Percentiles rank a stretch among this genome's conserved stretches.
Conservation (phyloP, 2,888 invertebrate species). For the Pecten maximus region DNA sequence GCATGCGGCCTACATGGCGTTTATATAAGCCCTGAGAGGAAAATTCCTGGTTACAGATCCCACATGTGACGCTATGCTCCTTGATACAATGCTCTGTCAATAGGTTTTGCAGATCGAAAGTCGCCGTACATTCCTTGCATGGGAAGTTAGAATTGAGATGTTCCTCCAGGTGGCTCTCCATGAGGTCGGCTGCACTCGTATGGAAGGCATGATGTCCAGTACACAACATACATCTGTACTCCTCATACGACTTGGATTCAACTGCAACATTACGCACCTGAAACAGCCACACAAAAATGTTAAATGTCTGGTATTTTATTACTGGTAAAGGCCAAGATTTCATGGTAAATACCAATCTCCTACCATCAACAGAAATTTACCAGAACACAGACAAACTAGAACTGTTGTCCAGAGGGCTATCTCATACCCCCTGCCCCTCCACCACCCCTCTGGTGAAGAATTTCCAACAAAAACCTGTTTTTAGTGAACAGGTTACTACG, state of each 20-base stretch:
- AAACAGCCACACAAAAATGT: not conserved
- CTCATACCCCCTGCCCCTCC: no score
- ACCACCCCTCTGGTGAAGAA: no score
- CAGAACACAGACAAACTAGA: no score
- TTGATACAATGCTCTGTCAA: not conserved
- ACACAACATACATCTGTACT: not conserved
- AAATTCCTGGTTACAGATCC: not conserved
- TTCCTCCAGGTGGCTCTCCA: constrained; percentile 6
- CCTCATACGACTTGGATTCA: not conserved
- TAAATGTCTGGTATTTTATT: no score
- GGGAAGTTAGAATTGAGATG: not conserved
- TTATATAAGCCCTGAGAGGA: not conserved
- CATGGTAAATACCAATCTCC: no score
- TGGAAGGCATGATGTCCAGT: not conserved
- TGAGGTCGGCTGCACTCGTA: not conserved
- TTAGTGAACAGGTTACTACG: no score
- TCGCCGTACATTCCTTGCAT: not conserved
- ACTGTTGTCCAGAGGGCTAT: no score
- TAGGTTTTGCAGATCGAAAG: not conserved
- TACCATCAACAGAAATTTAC: no score
- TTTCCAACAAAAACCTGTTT: no score
- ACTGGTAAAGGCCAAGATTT: no score
- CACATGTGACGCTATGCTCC: not conserved
- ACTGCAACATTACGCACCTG: not conserved
- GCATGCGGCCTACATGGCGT: not conserved